Evolutionary conservation across 64 coral and sea anemone genomes (phyloP), one percentile per base, ranked within the genome.

Genomic region (Porites lutea): DNA sequence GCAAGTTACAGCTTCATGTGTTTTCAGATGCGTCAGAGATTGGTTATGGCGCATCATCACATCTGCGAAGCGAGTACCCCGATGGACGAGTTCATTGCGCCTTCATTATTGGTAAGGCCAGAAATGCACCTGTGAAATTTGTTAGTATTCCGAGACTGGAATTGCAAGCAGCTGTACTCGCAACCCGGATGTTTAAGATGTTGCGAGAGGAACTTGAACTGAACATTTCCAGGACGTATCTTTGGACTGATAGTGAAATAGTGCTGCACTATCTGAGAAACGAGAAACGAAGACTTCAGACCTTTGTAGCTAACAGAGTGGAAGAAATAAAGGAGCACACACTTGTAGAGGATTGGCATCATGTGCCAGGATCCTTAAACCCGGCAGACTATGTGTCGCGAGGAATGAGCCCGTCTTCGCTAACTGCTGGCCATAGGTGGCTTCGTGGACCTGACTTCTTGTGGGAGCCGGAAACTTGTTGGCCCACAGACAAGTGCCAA

Each of bases 131-230:
- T 5, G 12, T 51, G 7, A 91, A 91, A 19, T 59, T 74, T 50
- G 15, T 43, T 0, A 92, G 45, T 44, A 92, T 92, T 67, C 90
- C 68, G 37, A 74, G 90, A 21, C 71, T 86, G n/a, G 90, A 86
- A 66, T 48, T 92, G 59, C 90, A 86, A 46, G 79, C 79, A 65
- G 89, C 78, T 15, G 50, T 91, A 49, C 78, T 82, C 11, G 64
- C 64, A 27, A 91, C 64, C 20, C 59, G 76, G 2, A 6, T 91
- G 13, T 1, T 22, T 21, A 54, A 74, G 52, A 72, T 91, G 22
- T 61, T 83, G 12, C 78, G 69, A 59, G 69, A 58, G 21, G 85
- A 88, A 88, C 66, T 74, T 7, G 57, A 78, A 3, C 12, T 88
- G 71, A 75, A 59, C n/a, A 61, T 76, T 62, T 49, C 43, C 22